Percentiles rank a stretch among this genome's conserved stretches.
phyloP scores from a whole-genome alignment of 2,888 invertebrate species.

The Timema podura region DNA sequence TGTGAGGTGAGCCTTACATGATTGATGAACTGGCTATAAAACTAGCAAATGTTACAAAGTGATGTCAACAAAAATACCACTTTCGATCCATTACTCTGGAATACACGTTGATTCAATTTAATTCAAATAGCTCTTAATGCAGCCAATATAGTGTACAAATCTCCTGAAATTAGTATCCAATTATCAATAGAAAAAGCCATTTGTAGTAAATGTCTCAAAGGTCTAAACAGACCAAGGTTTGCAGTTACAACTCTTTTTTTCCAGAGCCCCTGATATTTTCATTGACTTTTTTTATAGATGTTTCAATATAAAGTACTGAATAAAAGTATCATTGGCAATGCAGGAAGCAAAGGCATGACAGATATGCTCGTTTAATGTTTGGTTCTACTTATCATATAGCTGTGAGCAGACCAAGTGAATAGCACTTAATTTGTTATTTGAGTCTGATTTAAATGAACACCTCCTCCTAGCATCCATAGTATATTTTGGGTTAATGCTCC shows the following conservation, averaged over 20 bases:
- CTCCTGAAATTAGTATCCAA: not conserved
- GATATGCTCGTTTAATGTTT: not conserved
- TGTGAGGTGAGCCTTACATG: not conserved
- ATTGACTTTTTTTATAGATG: not conserved
- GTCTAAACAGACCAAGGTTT: too few relatives aligned
- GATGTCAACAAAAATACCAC: not conserved
- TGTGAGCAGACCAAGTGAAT: not conserved
- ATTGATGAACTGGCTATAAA: not conserved
- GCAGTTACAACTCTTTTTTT: too few relatives aligned
- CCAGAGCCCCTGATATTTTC: not conserved
- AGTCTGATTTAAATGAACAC: not conserved
- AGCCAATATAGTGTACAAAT: not conserved
- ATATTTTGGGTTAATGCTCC: not conserved
- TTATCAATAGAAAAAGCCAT: not conserved
- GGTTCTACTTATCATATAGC: not conserved
- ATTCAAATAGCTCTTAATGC: not conserved
- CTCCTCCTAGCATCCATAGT: slow-evolving; percentile 8
- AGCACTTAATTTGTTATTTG: not conserved
- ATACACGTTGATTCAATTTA: not conserved
- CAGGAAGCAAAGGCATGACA: not conserved
- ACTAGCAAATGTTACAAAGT: not conserved
- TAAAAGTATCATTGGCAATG: not conserved
- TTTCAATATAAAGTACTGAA: not conserved
- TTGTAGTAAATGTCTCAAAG: not conserved
- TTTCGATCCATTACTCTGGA: not conserved